These are phyloP conservation scores for Chromis chromis DNA, from an alignment of 2,797 vertebrate species.

Conservation along the genomic window DNA sequence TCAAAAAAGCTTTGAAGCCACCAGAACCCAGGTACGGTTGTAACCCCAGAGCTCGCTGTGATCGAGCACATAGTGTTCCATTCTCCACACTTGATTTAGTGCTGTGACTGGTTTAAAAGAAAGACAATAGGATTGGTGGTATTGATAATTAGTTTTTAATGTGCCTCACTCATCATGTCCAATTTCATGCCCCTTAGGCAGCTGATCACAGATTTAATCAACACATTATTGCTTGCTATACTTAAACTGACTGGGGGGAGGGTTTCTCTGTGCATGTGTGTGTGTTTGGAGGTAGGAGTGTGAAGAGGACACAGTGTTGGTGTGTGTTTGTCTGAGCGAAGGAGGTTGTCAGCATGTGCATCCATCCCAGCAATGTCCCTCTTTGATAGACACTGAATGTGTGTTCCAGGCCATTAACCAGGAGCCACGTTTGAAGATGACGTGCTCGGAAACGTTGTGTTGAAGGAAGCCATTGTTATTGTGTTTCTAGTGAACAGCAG, in stretches of 20 bases:
- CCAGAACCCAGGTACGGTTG: slow-evolving; percentile 53
- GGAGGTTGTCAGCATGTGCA: slow-evolving; percentile 68
- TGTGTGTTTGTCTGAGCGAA: slow-evolving; percentile 45
- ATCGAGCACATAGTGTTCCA: slow-evolving; percentile 60
- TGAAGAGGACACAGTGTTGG: slow-evolving; percentile 25
- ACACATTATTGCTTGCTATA: slow-evolving; percentile 80
- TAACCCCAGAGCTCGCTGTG: slow-evolving; percentile 51
- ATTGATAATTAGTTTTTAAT: slow-evolving; percentile 87
- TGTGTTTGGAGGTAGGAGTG: slow-evolving; percentile 33
- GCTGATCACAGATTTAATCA: slow-evolving; percentile 83
- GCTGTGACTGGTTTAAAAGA: slow-evolving; percentile 69
- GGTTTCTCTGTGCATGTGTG: slow-evolving; percentile 12
- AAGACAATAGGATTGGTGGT: slow-evolving; percentile 79
- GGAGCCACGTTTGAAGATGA: slow-evolving; percentile 61
- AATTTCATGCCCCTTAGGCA: slow-evolving; percentile 85
- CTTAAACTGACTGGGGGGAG: slow-evolving; percentile 71
- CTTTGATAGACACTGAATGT: slow-evolving; percentile 75
- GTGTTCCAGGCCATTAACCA: slow-evolving; percentile 73
- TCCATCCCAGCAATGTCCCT: slow-evolving; percentile 66
- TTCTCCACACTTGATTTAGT: slow-evolving; percentile 78
- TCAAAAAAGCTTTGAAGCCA: slow-evolving; percentile 46
- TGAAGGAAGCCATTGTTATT: slow-evolving; percentile 50
- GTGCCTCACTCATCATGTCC: slow-evolving; percentile 85
- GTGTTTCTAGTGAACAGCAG: slow-evolving; percentile 40
- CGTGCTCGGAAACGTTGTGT: slow-evolving; percentile 28